Conservation (phyloP, 2,888 invertebrate species). For the Ormyrus nitidulus region DNA sequence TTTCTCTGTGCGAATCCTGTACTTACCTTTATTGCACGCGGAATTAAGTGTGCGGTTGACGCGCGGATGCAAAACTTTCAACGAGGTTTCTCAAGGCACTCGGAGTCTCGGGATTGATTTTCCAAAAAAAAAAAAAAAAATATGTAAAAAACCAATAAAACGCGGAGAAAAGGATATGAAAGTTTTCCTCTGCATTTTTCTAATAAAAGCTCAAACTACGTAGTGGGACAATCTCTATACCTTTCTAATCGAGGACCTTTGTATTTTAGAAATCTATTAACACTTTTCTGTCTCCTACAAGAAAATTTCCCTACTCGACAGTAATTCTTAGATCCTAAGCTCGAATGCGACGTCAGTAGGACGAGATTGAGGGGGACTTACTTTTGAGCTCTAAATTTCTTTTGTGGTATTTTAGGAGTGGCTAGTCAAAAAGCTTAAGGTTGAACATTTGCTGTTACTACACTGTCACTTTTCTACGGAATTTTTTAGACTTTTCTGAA, state of each 20-base stretch:
- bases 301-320: slow-evolving; percentile 23
- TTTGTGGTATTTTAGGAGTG: slow-evolving; percentile 6
- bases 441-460: slow-evolving; percentile 27
- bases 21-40: slow-evolving; percentile 28
- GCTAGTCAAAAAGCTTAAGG: slow-evolving; percentile 24
- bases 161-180: neutral
- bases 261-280: slow-evolving; percentile 9
- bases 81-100: slow-evolving; percentile 15
- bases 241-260: neutral
- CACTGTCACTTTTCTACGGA: slow-evolving; percentile 56
- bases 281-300: slow-evolving; percentile 16
- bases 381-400: slow-evolving; percentile 2
- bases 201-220: slow-evolving; percentile 14
- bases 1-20: slow-evolving; percentile 40
- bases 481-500: slow-evolving; percentile 57
- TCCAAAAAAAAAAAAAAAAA: slow-evolving; percentile 18
- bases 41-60: slow-evolving; percentile 28
- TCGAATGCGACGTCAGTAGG: neutral
- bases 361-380: neutral
- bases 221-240: slow-evolving; percentile 33
- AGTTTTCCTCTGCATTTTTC: slow-evolving; percentile 44
- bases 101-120: slow-evolving; percentile 57
- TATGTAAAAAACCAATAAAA: too few species aligned
- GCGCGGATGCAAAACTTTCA: neutral
- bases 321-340: slow-evolving; percentile 17